These are phyloP conservation scores for Lochmaea capreae DNA, from an alignment of 2,888 invertebrate genomes.

Conservation along the genomic window DNA sequence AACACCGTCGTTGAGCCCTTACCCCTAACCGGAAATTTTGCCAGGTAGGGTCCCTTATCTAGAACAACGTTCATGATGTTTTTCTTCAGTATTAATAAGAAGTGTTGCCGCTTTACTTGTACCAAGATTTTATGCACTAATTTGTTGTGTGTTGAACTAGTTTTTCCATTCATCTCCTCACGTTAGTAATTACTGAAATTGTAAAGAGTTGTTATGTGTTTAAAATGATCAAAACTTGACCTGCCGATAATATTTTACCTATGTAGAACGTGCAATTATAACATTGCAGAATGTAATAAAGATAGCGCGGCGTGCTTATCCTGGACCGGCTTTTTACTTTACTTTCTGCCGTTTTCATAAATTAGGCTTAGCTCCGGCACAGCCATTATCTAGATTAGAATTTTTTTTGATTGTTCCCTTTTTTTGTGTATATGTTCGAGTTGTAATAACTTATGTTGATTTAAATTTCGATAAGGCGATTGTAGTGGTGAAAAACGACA, in stretches of 20 bases:
- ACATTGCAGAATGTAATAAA: constrained; percentile 25
- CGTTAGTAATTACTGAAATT: neutral
- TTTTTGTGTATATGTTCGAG: neutral
- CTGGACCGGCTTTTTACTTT: constrained; percentile 12
- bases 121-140: too few relatives aligned
- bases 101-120: too few relatives aligned
- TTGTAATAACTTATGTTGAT: neutral
- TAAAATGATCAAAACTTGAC: neutral
- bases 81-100: too few relatives aligned
- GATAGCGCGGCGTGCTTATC: constrained; percentile 11
- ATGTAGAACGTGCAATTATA: constrained; percentile 19
- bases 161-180: neutral
- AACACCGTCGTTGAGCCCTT: too few relatives aligned
- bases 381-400: constrained; percentile 23
- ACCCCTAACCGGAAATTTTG: too few relatives aligned
- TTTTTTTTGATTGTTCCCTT: neutral
- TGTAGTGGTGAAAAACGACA: neutral
- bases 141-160: neutral
- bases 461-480: neutral
- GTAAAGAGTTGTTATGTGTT: neutral
- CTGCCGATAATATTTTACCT: neutral
- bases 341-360: constrained; percentile 16
- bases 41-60: too few relatives aligned
- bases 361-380: constrained; percentile 12
- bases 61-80: too few relatives aligned